phyloP scores from a whole-genome alignment of 92 coral and sea anemone species.

The Phymanthus crucifer region DNA sequence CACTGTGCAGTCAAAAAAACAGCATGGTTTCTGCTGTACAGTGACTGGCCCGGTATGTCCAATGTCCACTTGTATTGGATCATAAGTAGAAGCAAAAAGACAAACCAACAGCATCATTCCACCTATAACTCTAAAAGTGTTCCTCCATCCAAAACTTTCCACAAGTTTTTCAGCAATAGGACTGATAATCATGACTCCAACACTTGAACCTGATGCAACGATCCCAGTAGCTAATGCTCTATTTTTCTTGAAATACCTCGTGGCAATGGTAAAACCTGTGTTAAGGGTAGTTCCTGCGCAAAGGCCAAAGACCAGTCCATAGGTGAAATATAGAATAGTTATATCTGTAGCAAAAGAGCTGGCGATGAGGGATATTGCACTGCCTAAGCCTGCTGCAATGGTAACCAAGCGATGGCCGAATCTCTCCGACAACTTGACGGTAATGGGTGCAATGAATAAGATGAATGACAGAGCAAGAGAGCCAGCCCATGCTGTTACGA shows the following conservation, averaged over 20 bases:
- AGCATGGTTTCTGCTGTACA: neutral
- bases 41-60: neutral
- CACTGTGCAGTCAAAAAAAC: neutral
- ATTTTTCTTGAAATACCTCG: slow-evolving; percentile 34
- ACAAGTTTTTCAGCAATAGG: slow-evolving; percentile 39
- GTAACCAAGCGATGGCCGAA: slow-evolving; percentile 36
- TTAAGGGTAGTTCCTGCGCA: slow-evolving; percentile 27
- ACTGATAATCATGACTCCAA: slow-evolving; percentile 50
- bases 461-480: slow-evolving; percentile 31
- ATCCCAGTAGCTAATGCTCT: slow-evolving; percentile 49
- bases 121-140: slow-evolving; percentile 40
- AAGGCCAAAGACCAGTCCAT: slow-evolving; percentile 49
- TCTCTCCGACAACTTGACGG: slow-evolving; percentile 19
- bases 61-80: slow-evolving; percentile 27
- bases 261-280: slow-evolving; percentile 14
- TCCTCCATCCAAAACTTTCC: slow-evolving; percentile 47
- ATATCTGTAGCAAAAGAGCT: slow-evolving; percentile 47
- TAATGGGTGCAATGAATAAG: slow-evolving; percentile 22
- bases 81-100: slow-evolving; percentile 24
- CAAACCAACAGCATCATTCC: slow-evolving; percentile 22
- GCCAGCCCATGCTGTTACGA: slow-evolving; percentile 40
- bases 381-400: slow-evolving; percentile 22
- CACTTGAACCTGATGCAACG: slow-evolving; percentile 37
- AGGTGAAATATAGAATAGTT: slow-evolving; percentile 33
- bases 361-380: slow-evolving; percentile 23